phyloP scores from a whole-genome alignment of 2,888 invertebrate species.

The Holacanthella duospinosa region DNA sequence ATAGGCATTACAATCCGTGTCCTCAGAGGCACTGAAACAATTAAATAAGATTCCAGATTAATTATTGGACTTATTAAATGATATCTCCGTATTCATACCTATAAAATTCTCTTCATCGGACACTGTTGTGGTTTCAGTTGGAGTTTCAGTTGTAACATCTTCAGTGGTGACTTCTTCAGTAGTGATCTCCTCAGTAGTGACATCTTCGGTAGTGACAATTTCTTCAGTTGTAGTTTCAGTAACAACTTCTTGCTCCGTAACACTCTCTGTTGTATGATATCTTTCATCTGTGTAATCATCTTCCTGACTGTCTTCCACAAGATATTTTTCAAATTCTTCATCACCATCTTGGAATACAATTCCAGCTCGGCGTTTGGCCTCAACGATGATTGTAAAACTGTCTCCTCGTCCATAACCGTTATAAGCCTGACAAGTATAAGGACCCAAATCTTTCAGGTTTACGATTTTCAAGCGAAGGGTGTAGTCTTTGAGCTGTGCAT shows the following conservation, averaged over 20 bases:
- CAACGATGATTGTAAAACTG: constrained; percentile 62
- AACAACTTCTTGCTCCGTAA: neutral
- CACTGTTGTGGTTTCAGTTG: constrained; percentile 8
- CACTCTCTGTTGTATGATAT: neutral
- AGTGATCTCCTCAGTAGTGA: no score
- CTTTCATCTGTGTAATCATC: neutral
- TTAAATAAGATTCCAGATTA: constrained; percentile 2
- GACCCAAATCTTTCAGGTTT: constrained; percentile 60
- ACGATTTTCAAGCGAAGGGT: constrained; percentile 64
- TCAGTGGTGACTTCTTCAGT: neutral
- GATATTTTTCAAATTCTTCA: constrained; percentile 50
- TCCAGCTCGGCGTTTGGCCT: constrained; percentile 54
- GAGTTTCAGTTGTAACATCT: neutral
- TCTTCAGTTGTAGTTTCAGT: neutral
- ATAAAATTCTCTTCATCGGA: neutral
- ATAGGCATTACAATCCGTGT: constrained; percentile 48
- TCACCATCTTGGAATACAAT: constrained; percentile 46
- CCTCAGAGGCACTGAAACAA: constrained; percentile 34
- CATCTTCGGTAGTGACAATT: no score
- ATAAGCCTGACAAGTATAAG: constrained; percentile 81
- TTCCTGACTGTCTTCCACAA: constrained; percentile 43
- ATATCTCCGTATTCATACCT: no score
- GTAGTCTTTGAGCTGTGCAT: constrained; percentile 62
- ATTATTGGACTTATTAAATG: no score
- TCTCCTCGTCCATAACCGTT: constrained; percentile 68